Base-by-base conservation (phyloP, 2,797 vertebrate genomes). In the Pangasius sanitwongsei region DNA sequence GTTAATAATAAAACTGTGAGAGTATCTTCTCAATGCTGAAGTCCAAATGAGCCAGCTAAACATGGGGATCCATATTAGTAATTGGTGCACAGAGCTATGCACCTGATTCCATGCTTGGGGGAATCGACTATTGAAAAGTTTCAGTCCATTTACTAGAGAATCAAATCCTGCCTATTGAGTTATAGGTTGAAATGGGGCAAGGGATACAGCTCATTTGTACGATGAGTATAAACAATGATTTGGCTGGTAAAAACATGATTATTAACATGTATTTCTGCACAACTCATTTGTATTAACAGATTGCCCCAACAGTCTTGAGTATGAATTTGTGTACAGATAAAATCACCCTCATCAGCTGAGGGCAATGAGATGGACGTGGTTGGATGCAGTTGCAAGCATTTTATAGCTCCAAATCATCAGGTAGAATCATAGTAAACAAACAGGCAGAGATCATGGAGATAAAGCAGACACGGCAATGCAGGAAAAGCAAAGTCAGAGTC, bases 341-440 rank as follows among this genome's bases (percentile, higher is more conserved):
- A 70, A 18, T 70, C 37, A 16, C 16, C 69, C 69, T 70, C 31
- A 44, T 44, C 41, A 44, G 7, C 44, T 44, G 44, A 44, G 6
- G 9, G 12, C 4, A 67, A 31, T 12, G 13, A 67, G 28, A 9
- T 2, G 9, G n/a, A 67, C 2, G 13, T 67, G 65, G 28, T 13
- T 67, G 65, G n/a, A 31, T 67, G 65, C n/a, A 67, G n/a, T 67
- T 67, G 65, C 65, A 67, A 67, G 65, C 65, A 31, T 67, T 67
- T 67, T 67, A 3, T 31, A 67, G 11, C n/a, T 67, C 28, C 12
- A 13, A 67, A 72, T 23, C 18, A 48, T 75, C 13, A 25, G n/a
- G n/a, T 50, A 80, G 77, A 31, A 80, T 55, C 31, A 34, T 28
- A 77, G 28, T 18, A 55, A 53, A 55, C 15, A 31, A 31, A 28